Evolutionary conservation across 53 echinoderm and acorn worm genomes (phyloP).

Genomic region (Stichopus horrens): DNA sequence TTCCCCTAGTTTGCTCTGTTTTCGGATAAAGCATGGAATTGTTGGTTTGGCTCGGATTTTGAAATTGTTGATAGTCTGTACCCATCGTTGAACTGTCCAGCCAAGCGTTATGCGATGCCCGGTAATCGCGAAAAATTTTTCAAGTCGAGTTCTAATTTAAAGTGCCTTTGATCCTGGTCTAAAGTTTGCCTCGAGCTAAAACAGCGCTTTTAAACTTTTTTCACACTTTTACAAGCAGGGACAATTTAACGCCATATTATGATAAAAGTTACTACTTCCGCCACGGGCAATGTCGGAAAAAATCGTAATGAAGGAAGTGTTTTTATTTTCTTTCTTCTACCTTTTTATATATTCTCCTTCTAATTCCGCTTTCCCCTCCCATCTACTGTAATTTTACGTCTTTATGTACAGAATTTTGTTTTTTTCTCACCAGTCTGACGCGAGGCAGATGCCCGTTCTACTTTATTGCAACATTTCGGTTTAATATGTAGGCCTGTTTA

Average conservation of each 20-base stretch:
- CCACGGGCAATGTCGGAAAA: conserved; percentile 39
- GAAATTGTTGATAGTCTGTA: conserved; percentile 38
- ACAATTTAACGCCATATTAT: conserved; percentile 49
- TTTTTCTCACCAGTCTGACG: not conserved
- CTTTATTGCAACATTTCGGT: conserved; percentile 17
- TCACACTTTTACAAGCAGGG: conserved; percentile 46
- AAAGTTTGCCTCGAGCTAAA: conserved; percentile 30
- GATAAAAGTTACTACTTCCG: conserved; percentile 44
- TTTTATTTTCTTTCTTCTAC: not conserved
- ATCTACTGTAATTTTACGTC: not conserved
- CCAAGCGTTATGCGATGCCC: conserved; percentile 29
- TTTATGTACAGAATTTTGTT: no score
- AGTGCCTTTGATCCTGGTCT: conserved; percentile 42
- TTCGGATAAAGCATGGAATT: conserved; percentile 23
- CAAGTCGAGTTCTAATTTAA: conserved; percentile 37
- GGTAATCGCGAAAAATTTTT: conserved; percentile 33
- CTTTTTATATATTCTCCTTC: not conserved
- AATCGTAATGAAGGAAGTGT: conserved; percentile 11
- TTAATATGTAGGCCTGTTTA: conserved; percentile 16
- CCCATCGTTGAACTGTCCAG: conserved; percentile 24
- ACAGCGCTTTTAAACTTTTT: conserved; percentile 41
- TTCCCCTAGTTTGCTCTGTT: not conserved
- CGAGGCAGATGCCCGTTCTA: conserved; percentile 18
- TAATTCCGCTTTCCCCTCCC: no score
- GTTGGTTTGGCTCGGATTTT: conserved; percentile 22